Conservation (phyloP, 2,113 vertebrate genomes). For the Peromyscus leucopus region DNA sequence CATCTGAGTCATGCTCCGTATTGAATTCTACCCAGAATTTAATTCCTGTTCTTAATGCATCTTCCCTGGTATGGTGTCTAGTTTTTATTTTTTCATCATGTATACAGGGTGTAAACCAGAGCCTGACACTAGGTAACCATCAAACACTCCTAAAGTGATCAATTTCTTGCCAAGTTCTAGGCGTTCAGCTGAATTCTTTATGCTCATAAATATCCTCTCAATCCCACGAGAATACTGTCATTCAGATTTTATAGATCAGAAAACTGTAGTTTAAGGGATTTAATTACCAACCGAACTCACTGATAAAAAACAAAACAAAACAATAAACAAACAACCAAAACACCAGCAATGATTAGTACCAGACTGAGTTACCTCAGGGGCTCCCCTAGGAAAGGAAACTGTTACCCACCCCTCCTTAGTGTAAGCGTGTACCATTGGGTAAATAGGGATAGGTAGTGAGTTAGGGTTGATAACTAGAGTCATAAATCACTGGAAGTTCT, state of each 20-base stretch:
- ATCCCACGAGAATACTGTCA: neutral
- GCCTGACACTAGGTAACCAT: neutral
- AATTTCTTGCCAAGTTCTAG: neutral
- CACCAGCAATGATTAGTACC: neutral
- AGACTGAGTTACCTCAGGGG: neutral
- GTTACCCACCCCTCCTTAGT: too few relatives aligned
- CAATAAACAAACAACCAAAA: neutral
- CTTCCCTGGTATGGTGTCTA: neutral
- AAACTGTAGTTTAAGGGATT: neutral
- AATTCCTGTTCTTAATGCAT: neutral
- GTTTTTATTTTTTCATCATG: neutral
- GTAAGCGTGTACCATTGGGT: neutral
- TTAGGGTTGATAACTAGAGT: neutral
- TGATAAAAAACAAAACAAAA: neutral
- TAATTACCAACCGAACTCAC: neutral
- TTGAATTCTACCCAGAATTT: slow-evolving; percentile 22
- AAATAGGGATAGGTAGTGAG: neutral
- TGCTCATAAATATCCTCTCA: neutral
- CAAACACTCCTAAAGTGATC: neutral
- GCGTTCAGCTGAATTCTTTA: neutral
- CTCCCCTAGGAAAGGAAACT: neutral
- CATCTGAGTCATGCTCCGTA: slow-evolving; percentile 27
- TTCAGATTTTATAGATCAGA: slow-evolving; percentile 5
- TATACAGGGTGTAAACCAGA: neutral
- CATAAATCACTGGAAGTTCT: neutral